Evolutionary conservation across 2,113 vertebrate species (phyloP).

Genomic region (Merops nubicus): DNA sequence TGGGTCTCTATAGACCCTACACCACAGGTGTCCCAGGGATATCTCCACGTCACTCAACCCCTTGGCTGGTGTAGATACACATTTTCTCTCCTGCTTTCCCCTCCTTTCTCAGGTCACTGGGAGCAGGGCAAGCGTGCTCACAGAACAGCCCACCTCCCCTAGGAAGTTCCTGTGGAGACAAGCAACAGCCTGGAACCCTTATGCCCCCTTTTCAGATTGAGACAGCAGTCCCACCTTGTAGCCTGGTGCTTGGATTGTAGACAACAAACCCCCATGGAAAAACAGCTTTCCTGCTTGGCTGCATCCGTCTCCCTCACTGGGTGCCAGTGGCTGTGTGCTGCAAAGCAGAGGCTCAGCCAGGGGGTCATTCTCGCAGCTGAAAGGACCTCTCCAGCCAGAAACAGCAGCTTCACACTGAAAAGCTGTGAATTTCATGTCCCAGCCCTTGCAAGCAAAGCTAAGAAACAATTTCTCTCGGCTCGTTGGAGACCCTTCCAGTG

Average conservation of each 20-base stretch:
- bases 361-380: not conserved
- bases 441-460: not conserved
- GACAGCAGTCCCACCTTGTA: not conserved
- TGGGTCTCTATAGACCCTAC: not conserved
- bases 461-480: not conserved
- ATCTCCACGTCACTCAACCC: not conserved
- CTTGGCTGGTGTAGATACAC: rapidly evolving
- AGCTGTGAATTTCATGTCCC: not conserved
- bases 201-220: not conserved
- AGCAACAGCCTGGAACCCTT: not conserved
- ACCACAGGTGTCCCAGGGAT: not conserved
- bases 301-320: rapidly evolving
- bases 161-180: not conserved
- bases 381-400: not conserved
- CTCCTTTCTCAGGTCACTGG: not conserved
- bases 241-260: too few species aligned
- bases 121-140: not conserved
- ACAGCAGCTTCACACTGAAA: not conserved
- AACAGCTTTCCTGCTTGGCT: not conserved
- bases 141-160: not conserved
- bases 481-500: not conserved
- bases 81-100: not conserved
- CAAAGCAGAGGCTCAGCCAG: not conserved
- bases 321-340: not conserved
- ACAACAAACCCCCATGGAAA: rapidly evolving